Base-by-base conservation (phyloP, 1,140 invertebrate species). In the Lepidurus apus region DNA sequence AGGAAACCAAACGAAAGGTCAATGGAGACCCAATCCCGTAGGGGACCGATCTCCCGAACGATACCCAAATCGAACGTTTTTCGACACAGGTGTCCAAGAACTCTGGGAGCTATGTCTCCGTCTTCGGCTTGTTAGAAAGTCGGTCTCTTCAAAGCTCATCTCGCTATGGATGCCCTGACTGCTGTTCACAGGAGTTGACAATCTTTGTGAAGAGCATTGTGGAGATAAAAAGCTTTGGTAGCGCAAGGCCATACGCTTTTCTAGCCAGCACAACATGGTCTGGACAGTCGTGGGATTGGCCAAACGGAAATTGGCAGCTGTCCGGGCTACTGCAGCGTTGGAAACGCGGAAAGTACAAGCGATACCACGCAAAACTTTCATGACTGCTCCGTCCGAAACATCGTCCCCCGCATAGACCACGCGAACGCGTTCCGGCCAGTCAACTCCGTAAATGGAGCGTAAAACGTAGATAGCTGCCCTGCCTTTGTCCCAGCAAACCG, bases 341-440 rank as follows among this genome's bases (percentile, higher is more conserved):
- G 84, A 82, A 4, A 86, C 84, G 73, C 85, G 82, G 82, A 86
- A 86, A 24, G 85, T 86, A 42, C 82, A 83, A 11, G 85, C 84
- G 76, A 85, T 82, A 10, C 85, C 84, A 42, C 83, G 81, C 44
- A 86, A 78, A 24, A 83, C 83, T 79, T 82, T 75, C 82, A 87
- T 85, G 1, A 85, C 85, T 77, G 84, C 84, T 76, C 86, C 85
- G 78, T 86, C 85, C 74, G 84, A 85, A 4, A 82, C 82, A 80
- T 86, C 85, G 80, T 86, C 85, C 1, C 86, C 86, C 34, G 84
- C 84, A 77, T 85, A 86, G 76, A 87, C 83, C 43, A 82, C 82
- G 3, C 82, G 81, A 42, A 86, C 83, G 26, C 84, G 78, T 9
- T 82, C 81, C 73, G 84, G 83, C 86, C 86, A 87, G 74, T 86